Conservation (phyloP, 53 echinoderm and acorn worm genomes). For the Paracentrotus lividus region DNA sequence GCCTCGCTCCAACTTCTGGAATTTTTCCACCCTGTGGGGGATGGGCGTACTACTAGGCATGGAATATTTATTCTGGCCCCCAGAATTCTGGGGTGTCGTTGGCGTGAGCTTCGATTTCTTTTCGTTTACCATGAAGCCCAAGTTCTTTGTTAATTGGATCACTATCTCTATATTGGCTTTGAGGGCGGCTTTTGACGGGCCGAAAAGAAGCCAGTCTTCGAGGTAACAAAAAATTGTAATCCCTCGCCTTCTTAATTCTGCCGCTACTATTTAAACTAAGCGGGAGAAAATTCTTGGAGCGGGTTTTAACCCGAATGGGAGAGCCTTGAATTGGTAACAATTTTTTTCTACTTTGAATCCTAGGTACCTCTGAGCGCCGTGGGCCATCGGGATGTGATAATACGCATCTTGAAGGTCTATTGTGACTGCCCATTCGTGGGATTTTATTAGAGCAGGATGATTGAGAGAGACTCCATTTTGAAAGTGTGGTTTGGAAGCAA, state of each 20-base stretch:
- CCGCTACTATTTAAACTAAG: slow-evolving; percentile 52
- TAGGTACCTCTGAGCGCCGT: background rate
- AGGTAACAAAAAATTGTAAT: slow-evolving; percentile 69
- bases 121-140: slow-evolving; percentile 38
- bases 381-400: background rate
- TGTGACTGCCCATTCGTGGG: slow-evolving; percentile 14
- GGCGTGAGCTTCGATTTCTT: slow-evolving; percentile 47
- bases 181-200: background rate
- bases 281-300: slow-evolving; percentile 75
- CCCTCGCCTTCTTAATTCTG: slow-evolving; percentile 34
- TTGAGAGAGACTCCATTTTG: slow-evolving; percentile 50
- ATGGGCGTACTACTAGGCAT: no score
- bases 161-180: background rate
- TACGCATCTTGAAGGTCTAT: slow-evolving; percentile 57
- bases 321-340: slow-evolving; percentile 51
- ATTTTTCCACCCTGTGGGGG: no score
- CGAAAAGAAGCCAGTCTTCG: no score
- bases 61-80: no score
- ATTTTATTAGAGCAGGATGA: slow-evolving; percentile 25
- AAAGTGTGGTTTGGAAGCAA: slow-evolving; percentile 5
- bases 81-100: no score
- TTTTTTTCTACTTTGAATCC: background rate
- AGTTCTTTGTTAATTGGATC: background rate
- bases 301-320: slow-evolving; percentile 73
- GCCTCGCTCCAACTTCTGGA: no score